Base-by-base conservation (phyloP, 1,140 invertebrate species). In the Zaprionus taronus region DNA sequence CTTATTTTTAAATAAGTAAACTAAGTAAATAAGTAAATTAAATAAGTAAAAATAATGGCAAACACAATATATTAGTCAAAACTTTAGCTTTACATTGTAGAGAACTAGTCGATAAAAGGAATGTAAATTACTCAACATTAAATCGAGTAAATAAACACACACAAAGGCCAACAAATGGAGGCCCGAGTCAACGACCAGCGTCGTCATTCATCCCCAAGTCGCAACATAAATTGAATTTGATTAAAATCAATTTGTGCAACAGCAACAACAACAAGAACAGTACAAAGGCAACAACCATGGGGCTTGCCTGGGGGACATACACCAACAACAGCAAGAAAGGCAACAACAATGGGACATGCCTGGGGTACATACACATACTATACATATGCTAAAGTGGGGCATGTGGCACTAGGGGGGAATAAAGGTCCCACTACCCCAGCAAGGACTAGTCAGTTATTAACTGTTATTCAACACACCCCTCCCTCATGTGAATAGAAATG, bases 171-270 rank as follows among this genome's bases (percentile, higher is more conserved):
- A 63, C 49, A 61, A 62, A 62, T 78, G 44, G 22, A 56, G 60
- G 53, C 24, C 58, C 53, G 77, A 81, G 68, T 74, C 77, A 83
- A 65, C n/a, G 63, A 38, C 53, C 72, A 51, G 47, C 17, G 63
- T 26, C 2, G 28, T 2, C 11, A 53, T 73, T 57, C 63, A 65
- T 49, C 61, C 65, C 49, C 70, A 24, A 60, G 38, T 67, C n/a
- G 47, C 47, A 51, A 14, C 47, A 51, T 51, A 72, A 91, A 91
- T 84, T 91, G 72, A 82, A 67, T 91, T 80, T 91, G 82, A 91
- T 91, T 89, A 80, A 91, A 91, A 82, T 90, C 82, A 90, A 91
- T 86, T 90, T 72, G 83, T 81, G 79, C 81, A 68, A 58, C 77
- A 58, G 69, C 41, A 41, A 31, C 80, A 68, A 51, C 77, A 53